Conservation (phyloP, 2,113 vertebrate species). For the Saccopteryx leptura region DNA sequence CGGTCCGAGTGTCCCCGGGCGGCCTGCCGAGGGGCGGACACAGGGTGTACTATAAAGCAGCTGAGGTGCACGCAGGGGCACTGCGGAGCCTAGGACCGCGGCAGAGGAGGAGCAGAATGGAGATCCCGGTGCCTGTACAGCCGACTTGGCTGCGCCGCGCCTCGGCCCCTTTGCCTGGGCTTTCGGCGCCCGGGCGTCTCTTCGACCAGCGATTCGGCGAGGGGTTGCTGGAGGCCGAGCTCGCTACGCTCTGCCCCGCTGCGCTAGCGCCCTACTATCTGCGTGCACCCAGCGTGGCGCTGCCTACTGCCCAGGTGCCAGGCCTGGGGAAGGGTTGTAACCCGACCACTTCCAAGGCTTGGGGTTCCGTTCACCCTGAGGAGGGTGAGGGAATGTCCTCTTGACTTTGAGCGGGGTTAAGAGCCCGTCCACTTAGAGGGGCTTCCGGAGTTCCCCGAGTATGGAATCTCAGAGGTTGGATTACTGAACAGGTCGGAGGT, state of each 20-base stretch:
- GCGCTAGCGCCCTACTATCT: conserved; percentile 82
- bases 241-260: conserved; percentile 77
- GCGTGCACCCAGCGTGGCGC: conserved; percentile 80
- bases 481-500: neutral
- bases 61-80: neutral
- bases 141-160: conserved; percentile 81
- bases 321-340: conserved; percentile 55
- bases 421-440: neutral
- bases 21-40: conserved; percentile 68
- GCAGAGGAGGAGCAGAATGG: conserved; percentile 73
- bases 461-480: neutral
- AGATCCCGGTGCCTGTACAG: conserved; percentile 82
- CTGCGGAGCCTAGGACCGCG: neutral
- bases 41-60: conserved; percentile 70
- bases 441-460: neutral
- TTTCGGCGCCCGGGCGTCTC: conserved; percentile 80
- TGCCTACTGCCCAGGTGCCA: conserved; percentile 79
- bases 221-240: conserved; percentile 85
- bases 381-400: no score
- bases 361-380: neutral
- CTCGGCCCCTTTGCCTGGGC: conserved; percentile 68
- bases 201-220: conserved; percentile 88
- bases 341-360: neutral
- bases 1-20: conserved; percentile 76
- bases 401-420: neutral